Percentiles rank a stretch among this genome's conserved stretches.
These are phyloP conservation scores for Momotus momota DNA, from an alignment of 2,797 vertebrate genomes.

Conservation along the genomic window DNA sequence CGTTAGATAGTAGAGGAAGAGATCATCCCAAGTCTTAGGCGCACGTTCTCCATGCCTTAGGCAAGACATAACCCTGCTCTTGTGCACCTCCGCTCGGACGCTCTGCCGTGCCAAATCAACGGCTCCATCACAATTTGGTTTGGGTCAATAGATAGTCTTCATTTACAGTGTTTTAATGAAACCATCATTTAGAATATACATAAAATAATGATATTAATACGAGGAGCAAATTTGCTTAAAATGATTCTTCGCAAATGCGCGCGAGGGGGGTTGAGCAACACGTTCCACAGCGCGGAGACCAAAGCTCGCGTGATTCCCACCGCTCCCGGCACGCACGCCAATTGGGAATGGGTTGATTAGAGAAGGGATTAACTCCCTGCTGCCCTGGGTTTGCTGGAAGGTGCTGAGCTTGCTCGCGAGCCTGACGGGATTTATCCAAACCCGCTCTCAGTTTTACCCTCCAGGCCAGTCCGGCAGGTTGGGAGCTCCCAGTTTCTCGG, in stretches of 20 bases:
- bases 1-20: not conserved
- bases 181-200: not conserved
- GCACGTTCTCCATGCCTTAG: not conserved
- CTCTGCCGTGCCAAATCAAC: constrained; percentile 1
- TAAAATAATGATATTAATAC: constrained; percentile 55
- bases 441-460: constrained; percentile 18
- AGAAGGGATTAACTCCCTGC: constrained; percentile 79
- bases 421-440: constrained; percentile 49
- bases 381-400: constrained; percentile 59
- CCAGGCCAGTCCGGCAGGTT: constrained; percentile 40
- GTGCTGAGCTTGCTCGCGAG: constrained; percentile 26
- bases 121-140: not conserved
- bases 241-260: constrained; percentile 39
- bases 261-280: constrained; percentile 58
- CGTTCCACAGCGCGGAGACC: constrained; percentile 72
- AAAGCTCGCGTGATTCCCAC: constrained; percentile 66
- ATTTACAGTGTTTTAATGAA: constrained; percentile 29
- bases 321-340: constrained; percentile 61
- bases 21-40: not conserved
- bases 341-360: constrained; percentile 75
- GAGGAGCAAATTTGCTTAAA: constrained; percentile 49
- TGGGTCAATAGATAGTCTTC: not conserved
- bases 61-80: not conserved
- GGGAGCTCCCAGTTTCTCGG: not conserved
- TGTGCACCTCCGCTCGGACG: constrained; percentile 31